These are phyloP conservation scores for Myiopsitta monachus DNA, from an alignment of 2,113 vertebrate genomes.

Conservation along the genomic window DNA sequence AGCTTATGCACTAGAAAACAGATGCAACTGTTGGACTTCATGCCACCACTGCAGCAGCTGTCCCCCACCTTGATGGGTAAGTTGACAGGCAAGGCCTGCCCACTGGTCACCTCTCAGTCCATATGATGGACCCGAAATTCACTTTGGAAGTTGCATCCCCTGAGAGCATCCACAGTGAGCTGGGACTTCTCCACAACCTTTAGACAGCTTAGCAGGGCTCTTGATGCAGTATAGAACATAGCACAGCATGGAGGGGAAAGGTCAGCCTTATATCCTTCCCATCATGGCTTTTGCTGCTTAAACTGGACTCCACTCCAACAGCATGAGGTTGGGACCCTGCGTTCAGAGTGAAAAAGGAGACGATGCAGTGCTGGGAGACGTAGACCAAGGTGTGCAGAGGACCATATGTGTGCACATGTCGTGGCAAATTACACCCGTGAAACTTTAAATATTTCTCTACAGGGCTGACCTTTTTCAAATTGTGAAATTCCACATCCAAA, in stretches of 20 bases:
- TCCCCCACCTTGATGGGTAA: background rate
- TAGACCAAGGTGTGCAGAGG: background rate
- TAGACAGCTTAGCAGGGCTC: accelerated
- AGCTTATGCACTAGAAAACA: accelerated
- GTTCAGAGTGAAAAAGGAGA: background rate
- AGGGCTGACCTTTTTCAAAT: background rate
- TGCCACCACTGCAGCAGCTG: accelerated
- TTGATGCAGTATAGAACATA: accelerated
- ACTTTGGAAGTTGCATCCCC: accelerated
- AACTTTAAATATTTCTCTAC: slow-evolving; percentile 17
- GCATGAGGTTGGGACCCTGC: accelerated
- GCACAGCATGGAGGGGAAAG: accelerated
- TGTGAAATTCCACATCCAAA: background rate
- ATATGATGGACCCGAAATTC: accelerated
- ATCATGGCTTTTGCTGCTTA: accelerated
- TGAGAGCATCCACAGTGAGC: accelerated
- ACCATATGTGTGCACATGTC: background rate
- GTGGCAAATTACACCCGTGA: slow-evolving; percentile 14
- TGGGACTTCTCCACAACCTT: background rate
- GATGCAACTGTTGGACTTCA: accelerated
- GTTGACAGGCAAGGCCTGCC: accelerated
- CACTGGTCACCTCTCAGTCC: background rate
- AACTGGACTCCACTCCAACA: accelerated
- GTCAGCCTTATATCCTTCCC: background rate
- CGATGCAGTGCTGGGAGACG: background rate